These are phyloP conservation scores for Anhinga anhinga DNA, from an alignment of 2,113 vertebrate genomes.

Conservation along the genomic window DNA sequence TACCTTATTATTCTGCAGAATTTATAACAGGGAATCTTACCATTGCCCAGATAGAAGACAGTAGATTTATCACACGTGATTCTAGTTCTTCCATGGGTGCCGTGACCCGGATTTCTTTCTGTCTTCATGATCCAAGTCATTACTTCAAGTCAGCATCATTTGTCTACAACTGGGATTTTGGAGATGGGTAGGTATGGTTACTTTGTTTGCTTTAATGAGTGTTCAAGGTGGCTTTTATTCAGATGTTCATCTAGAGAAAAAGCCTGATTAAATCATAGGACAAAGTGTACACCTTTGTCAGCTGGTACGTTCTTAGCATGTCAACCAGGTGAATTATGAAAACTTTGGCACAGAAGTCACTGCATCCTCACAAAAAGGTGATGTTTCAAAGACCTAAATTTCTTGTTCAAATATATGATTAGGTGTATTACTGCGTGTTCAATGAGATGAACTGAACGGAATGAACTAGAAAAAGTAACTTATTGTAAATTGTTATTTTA, in stretches of 20 bases:
- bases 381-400: neutral
- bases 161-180: slow-evolving; percentile 86
- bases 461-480: neutral
- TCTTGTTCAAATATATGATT: neutral
- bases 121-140: slow-evolving; percentile 78
- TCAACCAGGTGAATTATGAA: neutral
- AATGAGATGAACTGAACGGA: neutral
- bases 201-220: neutral
- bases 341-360: neutral
- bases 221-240: neutral
- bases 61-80: slow-evolving; percentile 57
- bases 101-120: slow-evolving; percentile 78
- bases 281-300: neutral
- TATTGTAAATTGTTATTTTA: neutral
- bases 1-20: slow-evolving; percentile 63
- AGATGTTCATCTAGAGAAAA: neutral
- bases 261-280: neutral
- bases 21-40: slow-evolving; percentile 81
- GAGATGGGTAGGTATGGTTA: slow-evolving; percentile 79
- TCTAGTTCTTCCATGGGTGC: slow-evolving; percentile 72
- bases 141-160: slow-evolving; percentile 78
- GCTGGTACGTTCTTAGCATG: neutral
- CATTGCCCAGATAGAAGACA: slow-evolving; percentile 80
- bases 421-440: neutral
- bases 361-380: neutral